Conservation (phyloP, 2,113 vertebrate genomes). For the Myrmecophaga tridactyla region DNA sequence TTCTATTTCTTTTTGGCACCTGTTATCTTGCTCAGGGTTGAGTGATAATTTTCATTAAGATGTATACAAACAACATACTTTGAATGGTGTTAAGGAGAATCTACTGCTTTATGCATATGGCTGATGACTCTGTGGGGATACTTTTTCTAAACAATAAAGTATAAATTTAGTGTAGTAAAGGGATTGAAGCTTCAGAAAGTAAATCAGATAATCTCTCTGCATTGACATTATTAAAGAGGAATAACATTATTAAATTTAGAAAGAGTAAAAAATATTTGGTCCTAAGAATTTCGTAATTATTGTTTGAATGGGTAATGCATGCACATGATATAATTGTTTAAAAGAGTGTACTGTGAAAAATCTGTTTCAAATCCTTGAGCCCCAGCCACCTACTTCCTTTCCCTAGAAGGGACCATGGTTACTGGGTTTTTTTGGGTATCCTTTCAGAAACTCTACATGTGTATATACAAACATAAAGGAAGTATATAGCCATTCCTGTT, state of each 20-base stretch:
- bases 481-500: not conserved
- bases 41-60: constrained; percentile 18
- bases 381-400: not conserved
- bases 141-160: constrained; percentile 7
- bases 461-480: not conserved
- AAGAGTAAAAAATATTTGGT: not conserved
- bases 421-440: not conserved
- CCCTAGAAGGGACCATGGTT: not conserved
- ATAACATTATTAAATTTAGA: not conserved
- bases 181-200: not conserved
- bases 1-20: not conserved
- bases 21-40: not conserved
- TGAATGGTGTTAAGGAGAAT: constrained; percentile 2
- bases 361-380: not conserved
- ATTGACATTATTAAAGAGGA: not conserved
- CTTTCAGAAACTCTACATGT: not conserved
- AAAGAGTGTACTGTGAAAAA: not conserved
- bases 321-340: not conserved
- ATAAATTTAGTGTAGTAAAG: not conserved
- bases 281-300: not conserved
- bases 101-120: not conserved
- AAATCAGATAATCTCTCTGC: not conserved
- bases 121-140: not conserved
- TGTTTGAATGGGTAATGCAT: not conserved
- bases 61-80: constrained; percentile 10